phyloP scores from a whole-genome alignment of 2,113 vertebrate species.

The Silurus asotus region DNA sequence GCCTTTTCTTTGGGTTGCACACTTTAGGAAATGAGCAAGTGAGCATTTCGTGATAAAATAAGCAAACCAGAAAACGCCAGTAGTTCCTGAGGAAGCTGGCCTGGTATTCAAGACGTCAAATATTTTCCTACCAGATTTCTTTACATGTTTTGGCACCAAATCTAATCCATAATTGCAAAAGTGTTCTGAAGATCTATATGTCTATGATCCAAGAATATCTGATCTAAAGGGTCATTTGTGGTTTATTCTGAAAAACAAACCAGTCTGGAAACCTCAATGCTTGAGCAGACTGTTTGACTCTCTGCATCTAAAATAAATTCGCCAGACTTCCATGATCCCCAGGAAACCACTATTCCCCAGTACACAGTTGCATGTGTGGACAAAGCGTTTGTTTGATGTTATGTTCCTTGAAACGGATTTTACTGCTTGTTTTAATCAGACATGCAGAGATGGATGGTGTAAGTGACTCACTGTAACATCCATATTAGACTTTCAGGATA shows the following conservation, averaged over 20 bases:
- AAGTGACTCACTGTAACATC: neutral
- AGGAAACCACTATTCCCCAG: neutral
- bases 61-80: neutral
- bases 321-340: slow-evolving; percentile 32
- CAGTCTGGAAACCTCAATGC: slow-evolving; percentile 39
- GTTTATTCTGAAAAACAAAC: slow-evolving; percentile 43
- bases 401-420: slow-evolving; percentile 18
- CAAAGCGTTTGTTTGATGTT: slow-evolving; percentile 24
- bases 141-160: neutral
- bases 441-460: slow-evolving; percentile 10
- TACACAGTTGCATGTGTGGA: slow-evolving; percentile 22
- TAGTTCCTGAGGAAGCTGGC: neutral
- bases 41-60: neutral
- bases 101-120: neutral
- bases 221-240: slow-evolving; percentile 49
- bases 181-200: slow-evolving; percentile 38
- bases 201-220: slow-evolving; percentile 40
- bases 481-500: neutral
- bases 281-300: slow-evolving; percentile 27
- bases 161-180: neutral
- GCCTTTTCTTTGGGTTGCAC: neutral
- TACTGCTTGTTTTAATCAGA: slow-evolving; percentile 39
- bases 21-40: neutral
- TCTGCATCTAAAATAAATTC: slow-evolving; percentile 33
- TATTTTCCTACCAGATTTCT: neutral